Conservation (phyloP, 2,113 vertebrate species). For the Gavia stellata region DNA sequence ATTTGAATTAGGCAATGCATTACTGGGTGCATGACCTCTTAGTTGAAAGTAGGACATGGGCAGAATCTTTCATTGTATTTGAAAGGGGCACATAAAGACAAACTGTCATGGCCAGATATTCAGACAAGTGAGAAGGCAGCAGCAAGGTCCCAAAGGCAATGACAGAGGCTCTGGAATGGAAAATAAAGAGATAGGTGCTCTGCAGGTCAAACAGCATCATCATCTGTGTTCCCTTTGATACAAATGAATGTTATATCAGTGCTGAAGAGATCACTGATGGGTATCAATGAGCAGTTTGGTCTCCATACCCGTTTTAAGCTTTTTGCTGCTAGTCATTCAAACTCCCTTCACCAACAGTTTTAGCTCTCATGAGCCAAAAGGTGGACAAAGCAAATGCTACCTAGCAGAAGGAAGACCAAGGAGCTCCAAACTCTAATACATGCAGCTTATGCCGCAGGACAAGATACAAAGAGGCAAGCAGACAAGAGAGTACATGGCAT, state of each 20-base stretch:
- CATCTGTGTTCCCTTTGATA: neutral
- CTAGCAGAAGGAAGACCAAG: neutral
- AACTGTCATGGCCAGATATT: neutral
- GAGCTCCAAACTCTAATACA: neutral
- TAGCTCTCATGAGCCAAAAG: neutral
- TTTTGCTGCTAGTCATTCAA: neutral
- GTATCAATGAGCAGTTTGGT: neutral
- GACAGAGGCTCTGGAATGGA: neutral
- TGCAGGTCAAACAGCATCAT: neutral
- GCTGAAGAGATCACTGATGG: neutral
- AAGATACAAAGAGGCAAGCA: neutral
- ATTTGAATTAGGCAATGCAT: neutral
- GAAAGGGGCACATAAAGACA: neutral
- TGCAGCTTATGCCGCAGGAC: neutral
- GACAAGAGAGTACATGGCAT: neutral
- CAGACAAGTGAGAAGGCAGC: neutral
- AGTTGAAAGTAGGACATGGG: neutral
- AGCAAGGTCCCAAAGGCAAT: neutral
- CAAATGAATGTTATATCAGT: neutral
- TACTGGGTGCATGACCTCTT: neutral
- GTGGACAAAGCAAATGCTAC: neutral
- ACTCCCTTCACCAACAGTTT: neutral
- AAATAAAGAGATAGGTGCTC: neutral
- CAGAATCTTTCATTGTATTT: neutral
- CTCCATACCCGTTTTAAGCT: neutral